Conservation (phyloP, 1,140 invertebrate species). For the Bombus sylvicola region DNA sequence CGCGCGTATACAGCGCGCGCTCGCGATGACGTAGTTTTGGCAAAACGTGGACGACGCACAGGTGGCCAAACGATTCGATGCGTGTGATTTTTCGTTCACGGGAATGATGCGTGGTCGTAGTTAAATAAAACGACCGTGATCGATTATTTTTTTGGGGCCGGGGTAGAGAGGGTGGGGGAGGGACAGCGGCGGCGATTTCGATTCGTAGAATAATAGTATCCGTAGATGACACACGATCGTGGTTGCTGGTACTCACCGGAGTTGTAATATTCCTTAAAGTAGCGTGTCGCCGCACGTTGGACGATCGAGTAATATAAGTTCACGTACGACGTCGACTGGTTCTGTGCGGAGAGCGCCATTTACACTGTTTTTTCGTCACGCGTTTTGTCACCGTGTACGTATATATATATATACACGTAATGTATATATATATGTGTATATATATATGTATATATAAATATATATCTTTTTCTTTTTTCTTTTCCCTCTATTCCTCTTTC, state of each 20-base stretch:
- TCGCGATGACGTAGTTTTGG: constrained; percentile 53
- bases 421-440: background rate
- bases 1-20: constrained; percentile 47
- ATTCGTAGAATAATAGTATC: background rate
- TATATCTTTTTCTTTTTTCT: background rate
- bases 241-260: constrained; percentile 79
- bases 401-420: constrained; percentile 38
- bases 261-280: constrained; percentile 84
- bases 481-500: background rate
- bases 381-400: constrained; percentile 52
- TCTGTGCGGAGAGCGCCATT: constrained; percentile 83
- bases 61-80: constrained; percentile 44
- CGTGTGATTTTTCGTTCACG: background rate
- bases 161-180: background rate
- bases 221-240: background rate
- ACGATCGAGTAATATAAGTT: constrained; percentile 83
- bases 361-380: constrained; percentile 74
- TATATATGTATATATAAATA: background rate
- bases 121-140: background rate
- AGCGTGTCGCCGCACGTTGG: constrained; percentile 82
- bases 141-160: background rate
- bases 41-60: constrained; percentile 59
- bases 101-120: background rate
- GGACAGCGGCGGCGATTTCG: background rate
- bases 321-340: constrained; percentile 82